Conservation (phyloP, 1,140 invertebrate genomes). For the Mesaphorura yosii region DNA sequence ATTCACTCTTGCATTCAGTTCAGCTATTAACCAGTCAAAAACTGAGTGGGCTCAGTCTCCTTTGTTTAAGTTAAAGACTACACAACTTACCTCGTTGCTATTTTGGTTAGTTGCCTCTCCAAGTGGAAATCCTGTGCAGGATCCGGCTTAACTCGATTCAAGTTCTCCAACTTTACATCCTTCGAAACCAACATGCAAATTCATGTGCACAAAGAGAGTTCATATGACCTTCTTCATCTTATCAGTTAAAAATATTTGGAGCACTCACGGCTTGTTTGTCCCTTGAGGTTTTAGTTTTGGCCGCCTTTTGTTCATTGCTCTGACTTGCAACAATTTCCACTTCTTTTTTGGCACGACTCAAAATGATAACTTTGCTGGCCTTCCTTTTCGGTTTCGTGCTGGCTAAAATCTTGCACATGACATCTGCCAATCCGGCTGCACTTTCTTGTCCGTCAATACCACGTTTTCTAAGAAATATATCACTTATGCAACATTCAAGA, state of each 20-base stretch:
- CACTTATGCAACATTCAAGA: too few species aligned
- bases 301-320: neutral
- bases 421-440: constrained; percentile 42
- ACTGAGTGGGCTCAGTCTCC: constrained; percentile 1
- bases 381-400: constrained; percentile 61
- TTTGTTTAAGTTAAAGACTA: neutral
- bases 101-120: constrained; percentile 58
- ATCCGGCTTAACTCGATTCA: constrained; percentile 47
- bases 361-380: constrained; percentile 54
- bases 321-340: constrained; percentile 31
- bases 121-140: constrained; percentile 58
- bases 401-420: constrained; percentile 51
- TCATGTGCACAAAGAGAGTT: neutral
- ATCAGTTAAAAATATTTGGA: constrained; percentile 20
- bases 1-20: constrained; percentile 4
- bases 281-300: constrained; percentile 24
- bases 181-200: constrained; percentile 26
- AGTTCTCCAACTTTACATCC: constrained; percentile 50
- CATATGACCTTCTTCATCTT: constrained; percentile 8
- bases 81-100: constrained; percentile 55
- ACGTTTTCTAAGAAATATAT: too few species aligned
- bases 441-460: constrained; percentile 25
- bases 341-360: constrained; percentile 43
- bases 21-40: neutral
- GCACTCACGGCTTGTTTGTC: constrained; percentile 37